Conservation (phyloP, 2,797 vertebrate genomes). For the Sebastes elongatus region DNA sequence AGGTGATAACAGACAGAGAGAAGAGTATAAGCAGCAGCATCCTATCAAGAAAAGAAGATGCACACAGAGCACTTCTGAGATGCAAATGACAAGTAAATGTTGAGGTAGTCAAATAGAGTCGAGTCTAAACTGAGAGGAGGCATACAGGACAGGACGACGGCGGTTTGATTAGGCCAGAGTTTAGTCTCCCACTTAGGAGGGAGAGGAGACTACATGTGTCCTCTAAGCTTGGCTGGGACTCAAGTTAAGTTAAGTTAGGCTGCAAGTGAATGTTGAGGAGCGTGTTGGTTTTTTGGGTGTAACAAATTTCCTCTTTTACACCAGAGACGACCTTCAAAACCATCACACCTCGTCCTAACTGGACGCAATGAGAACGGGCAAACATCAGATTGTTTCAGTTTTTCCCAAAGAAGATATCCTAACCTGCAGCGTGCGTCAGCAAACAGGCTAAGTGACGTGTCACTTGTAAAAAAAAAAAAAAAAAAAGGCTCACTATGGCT, state of each 20-base stretch:
- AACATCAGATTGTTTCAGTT: no score
- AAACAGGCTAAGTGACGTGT: no score
- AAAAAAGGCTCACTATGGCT: no score
- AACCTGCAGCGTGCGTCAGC: no score
- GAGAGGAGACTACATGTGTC: not conserved
- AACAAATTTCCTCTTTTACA: not conserved
- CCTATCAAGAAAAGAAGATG: not conserved
- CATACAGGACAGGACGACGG: not conserved
- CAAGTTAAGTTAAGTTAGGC: not conserved
- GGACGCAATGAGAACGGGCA: no score
- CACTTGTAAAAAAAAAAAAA: no score
- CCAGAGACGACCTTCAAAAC: not conserved
- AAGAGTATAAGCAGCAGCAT: not conserved
- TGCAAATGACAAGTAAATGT: constrained; percentile 25
- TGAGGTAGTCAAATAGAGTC: not conserved
- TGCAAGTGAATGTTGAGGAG: not conserved
- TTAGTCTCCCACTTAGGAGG: not conserved
- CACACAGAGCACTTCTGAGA: not conserved
- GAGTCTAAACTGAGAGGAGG: not conserved
- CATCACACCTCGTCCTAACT: not conserved
- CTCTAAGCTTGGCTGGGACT: not conserved
- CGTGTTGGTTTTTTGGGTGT: not conserved
- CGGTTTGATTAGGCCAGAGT: constrained; percentile 9
- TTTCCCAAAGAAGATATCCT: no score
- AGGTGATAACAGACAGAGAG: not conserved